Percentiles rank a stretch among this genome's conserved stretches.
Conservation (phyloP, 2,888 invertebrate genomes). For the Chromoteleia sp. region DNA sequence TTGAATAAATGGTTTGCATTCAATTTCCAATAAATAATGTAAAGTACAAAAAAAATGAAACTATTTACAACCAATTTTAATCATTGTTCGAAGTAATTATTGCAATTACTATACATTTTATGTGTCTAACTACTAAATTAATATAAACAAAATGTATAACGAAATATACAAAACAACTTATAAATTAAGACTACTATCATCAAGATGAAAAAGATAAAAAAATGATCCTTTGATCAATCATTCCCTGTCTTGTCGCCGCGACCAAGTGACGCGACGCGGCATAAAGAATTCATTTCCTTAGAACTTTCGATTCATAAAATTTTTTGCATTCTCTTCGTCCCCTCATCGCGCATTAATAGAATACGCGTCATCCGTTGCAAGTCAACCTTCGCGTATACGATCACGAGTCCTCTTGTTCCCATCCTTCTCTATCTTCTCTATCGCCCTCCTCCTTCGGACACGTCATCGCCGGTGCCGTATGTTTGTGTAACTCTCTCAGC, state of each 20-base stretch:
- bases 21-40: too few relatives aligned
- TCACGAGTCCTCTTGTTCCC: constrained; percentile 11
- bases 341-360: constrained; percentile 50
- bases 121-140: too few relatives aligned
- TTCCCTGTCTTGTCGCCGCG: not conserved
- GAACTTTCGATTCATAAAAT: constrained; percentile 44
- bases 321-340: not conserved
- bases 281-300: constrained; percentile 23
- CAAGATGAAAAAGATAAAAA: too few relatives aligned
- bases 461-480: constrained; percentile 55
- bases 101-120: too few relatives aligned
- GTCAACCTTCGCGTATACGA: constrained; percentile 48
- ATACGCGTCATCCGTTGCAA: constrained; percentile 59
- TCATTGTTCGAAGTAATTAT: too few relatives aligned
- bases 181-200: too few relatives aligned
- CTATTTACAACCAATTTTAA: too few relatives aligned
- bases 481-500: constrained; percentile 29
- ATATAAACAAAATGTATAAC: too few relatives aligned
- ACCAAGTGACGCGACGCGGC: not conserved
- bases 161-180: too few relatives aligned
- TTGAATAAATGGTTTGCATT: too few relatives aligned
- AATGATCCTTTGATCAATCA: constrained; percentile 4
- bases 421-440: constrained; percentile 23
- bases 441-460: constrained; percentile 35
- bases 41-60: too few relatives aligned